Conservation (phyloP, 2,797 vertebrate species). For the Parauchenoglanis ngamensis region DNA sequence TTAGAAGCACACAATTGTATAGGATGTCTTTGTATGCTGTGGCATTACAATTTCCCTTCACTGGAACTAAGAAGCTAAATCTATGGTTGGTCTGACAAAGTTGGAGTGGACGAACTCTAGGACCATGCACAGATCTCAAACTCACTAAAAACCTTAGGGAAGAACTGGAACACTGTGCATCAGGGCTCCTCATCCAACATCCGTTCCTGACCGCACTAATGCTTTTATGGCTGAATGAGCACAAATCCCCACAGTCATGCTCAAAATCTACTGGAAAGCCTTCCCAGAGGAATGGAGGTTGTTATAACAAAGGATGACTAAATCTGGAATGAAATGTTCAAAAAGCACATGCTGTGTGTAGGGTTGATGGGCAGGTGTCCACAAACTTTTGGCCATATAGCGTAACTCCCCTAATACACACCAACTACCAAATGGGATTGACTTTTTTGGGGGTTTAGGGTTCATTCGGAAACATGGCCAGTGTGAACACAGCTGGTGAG, state of each 20-base stretch:
- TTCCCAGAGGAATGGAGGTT: not conserved
- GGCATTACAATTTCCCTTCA: not conserved
- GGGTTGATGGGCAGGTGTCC: not conserved
- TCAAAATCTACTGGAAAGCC: not conserved
- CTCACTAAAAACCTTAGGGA: not conserved
- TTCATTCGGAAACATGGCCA: not conserved
- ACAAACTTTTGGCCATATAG: not conserved
- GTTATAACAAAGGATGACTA: not conserved
- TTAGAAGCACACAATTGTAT: not conserved
- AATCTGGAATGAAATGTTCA: not conserved
- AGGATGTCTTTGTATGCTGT: not conserved
- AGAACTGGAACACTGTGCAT: not conserved
- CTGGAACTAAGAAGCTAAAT: not conserved
- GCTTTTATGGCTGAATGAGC: not conserved
- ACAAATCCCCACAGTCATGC: not conserved
- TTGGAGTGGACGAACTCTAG: not conserved
- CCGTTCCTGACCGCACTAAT: not conserved
- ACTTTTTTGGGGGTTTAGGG: not conserved
- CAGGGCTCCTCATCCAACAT: not conserved
- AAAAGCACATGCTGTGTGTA: not conserved
- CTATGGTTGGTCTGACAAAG: not conserved
- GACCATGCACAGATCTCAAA: not conserved
- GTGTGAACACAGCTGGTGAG: not conserved
- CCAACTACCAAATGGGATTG: not conserved
- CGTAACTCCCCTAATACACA: not conserved